These are phyloP conservation scores for Nephrotoma flavescens DNA, from an alignment of 2,888 invertebrate genomes.

Conservation along the genomic window DNA sequence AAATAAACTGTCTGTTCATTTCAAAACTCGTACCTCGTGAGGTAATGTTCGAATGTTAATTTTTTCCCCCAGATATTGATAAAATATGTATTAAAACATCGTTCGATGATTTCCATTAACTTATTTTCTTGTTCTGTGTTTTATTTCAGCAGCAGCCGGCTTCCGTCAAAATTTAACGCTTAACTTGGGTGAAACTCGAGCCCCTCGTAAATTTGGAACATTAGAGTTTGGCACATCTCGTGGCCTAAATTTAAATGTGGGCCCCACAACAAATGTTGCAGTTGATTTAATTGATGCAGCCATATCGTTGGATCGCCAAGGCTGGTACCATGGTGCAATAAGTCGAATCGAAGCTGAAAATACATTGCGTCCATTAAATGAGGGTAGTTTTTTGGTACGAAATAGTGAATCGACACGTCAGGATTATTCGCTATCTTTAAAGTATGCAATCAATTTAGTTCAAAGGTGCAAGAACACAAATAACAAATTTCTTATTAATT, in stretches of 20 bases:
- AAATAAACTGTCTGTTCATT: too few species aligned
- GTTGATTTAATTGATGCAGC: conserved; percentile 65
- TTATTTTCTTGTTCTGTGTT: neutral
- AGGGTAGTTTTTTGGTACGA: conserved; percentile 88
- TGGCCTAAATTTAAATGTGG: conserved; percentile 58
- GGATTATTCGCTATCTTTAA: conserved; percentile 86
- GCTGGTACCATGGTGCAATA: conserved; percentile 93
- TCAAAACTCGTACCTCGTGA: too few species aligned
- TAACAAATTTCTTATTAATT: neutral
- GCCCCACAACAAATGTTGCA: conserved; percentile 39
- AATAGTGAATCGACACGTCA: conserved; percentile 88
- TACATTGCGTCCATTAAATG: conserved; percentile 63
- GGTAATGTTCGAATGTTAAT: neutral
- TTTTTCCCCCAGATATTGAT: neutral
- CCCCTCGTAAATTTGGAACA: conserved; percentile 26
- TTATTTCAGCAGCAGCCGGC: conserved; percentile 33
- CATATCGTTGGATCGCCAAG: conserved; percentile 74
- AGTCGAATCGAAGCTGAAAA: conserved; percentile 84
- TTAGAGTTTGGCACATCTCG: conserved; percentile 33
- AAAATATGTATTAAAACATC: neutral
- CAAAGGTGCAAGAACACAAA: too few species aligned
- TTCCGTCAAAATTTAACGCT: conserved; percentile 59
- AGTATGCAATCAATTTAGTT: conserved; percentile 47
- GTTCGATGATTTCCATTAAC: neutral
- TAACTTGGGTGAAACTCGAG: conserved; percentile 47